Conservation (phyloP, 2,797 vertebrate species). For the Benthosema pterotum region DNA sequence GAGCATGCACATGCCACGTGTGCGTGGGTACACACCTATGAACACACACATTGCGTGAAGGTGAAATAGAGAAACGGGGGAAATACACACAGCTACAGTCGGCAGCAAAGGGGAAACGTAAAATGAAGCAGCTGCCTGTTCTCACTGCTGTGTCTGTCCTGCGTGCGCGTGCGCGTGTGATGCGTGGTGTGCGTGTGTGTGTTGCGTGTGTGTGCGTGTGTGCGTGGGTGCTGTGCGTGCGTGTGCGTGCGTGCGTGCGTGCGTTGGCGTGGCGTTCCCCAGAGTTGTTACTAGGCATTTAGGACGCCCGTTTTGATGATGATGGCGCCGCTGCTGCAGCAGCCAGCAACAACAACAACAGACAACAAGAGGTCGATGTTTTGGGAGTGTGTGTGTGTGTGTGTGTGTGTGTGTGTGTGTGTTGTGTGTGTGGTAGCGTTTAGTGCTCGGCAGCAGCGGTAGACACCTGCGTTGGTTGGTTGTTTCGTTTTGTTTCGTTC, state of each 20-base stretch:
- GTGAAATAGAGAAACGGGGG: conserved; percentile 28
- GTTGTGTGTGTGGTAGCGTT: neutral
- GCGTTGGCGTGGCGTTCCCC: neutral
- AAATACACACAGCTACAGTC: conserved; percentile 28
- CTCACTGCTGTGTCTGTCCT: conserved; percentile 33
- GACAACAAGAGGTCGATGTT: too few relatives aligned
- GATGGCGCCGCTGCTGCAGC: too few relatives aligned
- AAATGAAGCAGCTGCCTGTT: conserved; percentile 51
- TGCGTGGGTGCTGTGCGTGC: neutral
- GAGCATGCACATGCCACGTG: too few relatives aligned
- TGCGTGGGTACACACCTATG: conserved; percentile 5
- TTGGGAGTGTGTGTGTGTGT: too few relatives aligned
- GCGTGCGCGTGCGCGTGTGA: conserved; percentile 14
- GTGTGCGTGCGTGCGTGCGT: conserved; percentile 1
- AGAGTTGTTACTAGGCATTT: too few relatives aligned
- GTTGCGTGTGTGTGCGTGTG: neutral
- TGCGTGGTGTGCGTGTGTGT: conserved; percentile 3
- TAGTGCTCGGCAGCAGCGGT: conserved; percentile 38
- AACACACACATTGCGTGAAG: conserved; percentile 15
- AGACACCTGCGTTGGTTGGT: too few relatives aligned
- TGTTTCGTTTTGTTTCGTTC: too few relatives aligned
- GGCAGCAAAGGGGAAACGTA: conserved; percentile 20
- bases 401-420: conserved; percentile 11
- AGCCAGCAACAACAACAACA: too few relatives aligned
- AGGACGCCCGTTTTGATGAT: too few relatives aligned